Base-by-base conservation (phyloP, 1,140 invertebrate genomes). In the Tribolium madens region DNA sequence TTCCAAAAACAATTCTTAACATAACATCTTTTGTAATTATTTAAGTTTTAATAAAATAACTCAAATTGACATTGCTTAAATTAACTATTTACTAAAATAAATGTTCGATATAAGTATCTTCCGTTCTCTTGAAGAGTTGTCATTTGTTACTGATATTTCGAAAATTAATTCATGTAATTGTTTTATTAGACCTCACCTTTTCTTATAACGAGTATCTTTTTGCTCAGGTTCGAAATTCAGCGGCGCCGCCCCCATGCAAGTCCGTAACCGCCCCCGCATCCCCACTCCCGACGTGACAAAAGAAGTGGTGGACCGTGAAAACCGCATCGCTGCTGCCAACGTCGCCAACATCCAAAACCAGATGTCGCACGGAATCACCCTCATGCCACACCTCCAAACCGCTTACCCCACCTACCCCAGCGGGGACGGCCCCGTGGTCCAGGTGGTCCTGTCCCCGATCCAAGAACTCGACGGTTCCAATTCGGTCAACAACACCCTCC, bases 251-350 rank as follows among this genome's bases (percentile, higher is more conserved):
- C 90, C 91, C 12, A 88, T 90, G 73, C 89, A 91, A 9, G 86
- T 94, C 70, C 92, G 92, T 81, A 93, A 93, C 79, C 89, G 94
- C 53, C 94, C 94, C 0, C 88, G 94, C 48, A 95, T 96, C 72
- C 95, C 94, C 18, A 96, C 94, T 1, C 95, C 95, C 0, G 95
- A 96, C 84, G 93, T 94, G 0, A 91, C 93, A 9, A 95, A 94
- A 84, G 93, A 94, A 84, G 88, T 91, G 5, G 86, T 90, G 33
- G 92, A 93, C 78, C 88, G 92, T 78, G 92, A 94, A 78, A 91
- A 91, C 76, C 88, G 90, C 53, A 84, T 92, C 17, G 88, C 87
- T 60, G 53, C 77, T 7, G 75, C 76, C 15, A 73, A 57, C 13
- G 76, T 76, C 6, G 78, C 76, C 12, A 75, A 70, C 15, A 69